Conservation (phyloP, 2,113 vertebrate genomes). For the Centrocercus urophasianus region DNA sequence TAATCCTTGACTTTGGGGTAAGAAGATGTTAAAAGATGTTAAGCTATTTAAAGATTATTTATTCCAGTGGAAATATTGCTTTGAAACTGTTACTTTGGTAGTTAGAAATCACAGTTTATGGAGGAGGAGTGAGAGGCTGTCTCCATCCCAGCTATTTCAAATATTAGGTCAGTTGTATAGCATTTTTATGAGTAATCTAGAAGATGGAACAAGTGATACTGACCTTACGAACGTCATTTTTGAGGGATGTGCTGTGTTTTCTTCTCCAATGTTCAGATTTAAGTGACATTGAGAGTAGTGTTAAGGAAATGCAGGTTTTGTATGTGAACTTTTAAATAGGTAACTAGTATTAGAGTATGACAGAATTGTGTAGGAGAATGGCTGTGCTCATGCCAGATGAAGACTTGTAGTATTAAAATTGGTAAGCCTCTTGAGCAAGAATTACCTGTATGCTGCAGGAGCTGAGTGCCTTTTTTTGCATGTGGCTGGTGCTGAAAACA, state of each 20-base stretch:
- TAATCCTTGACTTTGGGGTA: background rate
- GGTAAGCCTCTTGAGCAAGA: background rate
- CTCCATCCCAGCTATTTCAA: background rate
- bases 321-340: background rate
- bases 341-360: background rate
- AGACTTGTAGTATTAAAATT: background rate
- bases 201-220: background rate
- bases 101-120: background rate
- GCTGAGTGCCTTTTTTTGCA: accelerated
- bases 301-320: background rate
- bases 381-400: background rate
- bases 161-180: background rate
- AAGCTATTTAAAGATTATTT: background rate
- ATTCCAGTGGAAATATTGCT: background rate
- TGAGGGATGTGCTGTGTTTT: background rate
- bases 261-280: no score
- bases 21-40: background rate
- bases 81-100: background rate
- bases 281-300: background rate
- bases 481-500: background rate
- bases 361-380: background rate
- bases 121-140: background rate
- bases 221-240: background rate
- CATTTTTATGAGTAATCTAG: background rate
- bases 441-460: background rate